Conservation (phyloP, 2,113 vertebrate genomes). For the Heterochromis multidens region DNA sequence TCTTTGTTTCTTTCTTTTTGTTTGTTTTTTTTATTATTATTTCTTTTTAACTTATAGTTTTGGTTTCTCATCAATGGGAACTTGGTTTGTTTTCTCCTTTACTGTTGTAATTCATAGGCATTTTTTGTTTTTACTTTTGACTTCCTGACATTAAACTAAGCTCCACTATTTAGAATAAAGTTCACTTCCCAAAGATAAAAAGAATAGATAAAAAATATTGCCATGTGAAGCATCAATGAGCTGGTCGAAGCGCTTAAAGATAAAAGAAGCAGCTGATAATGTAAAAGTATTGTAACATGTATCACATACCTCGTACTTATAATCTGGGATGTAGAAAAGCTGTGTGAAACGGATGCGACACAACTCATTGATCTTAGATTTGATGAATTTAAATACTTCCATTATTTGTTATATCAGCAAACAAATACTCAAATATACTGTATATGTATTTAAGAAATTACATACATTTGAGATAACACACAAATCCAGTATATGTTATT, state of each 20-base stretch:
- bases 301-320: conserved; percentile 29
- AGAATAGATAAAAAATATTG: not conserved
- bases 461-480: not conserved
- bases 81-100: not conserved
- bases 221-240: not conserved
- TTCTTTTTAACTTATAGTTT: not conserved
- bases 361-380: not conserved
- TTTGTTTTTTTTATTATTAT: not conserved
- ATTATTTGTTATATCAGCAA: not conserved
- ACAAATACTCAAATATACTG: not conserved
- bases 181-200: not conserved
- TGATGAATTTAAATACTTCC: not conserved
- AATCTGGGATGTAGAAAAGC: conserved; percentile 19
- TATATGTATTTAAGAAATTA: not conserved
- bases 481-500: not conserved
- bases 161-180: not conserved
- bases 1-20: too few species aligned
- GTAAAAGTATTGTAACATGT: not conserved
- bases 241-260: not conserved
- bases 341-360: conserved; percentile 17
- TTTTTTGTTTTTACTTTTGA: not conserved
- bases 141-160: not conserved
- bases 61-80: not conserved
- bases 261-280: not conserved
- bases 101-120: too few species aligned